Evolutionary conservation across 2,113 vertebrate species (phyloP), one percentile per base, ranked within the genome.

Genomic region (Micronisus gabar): DNA sequence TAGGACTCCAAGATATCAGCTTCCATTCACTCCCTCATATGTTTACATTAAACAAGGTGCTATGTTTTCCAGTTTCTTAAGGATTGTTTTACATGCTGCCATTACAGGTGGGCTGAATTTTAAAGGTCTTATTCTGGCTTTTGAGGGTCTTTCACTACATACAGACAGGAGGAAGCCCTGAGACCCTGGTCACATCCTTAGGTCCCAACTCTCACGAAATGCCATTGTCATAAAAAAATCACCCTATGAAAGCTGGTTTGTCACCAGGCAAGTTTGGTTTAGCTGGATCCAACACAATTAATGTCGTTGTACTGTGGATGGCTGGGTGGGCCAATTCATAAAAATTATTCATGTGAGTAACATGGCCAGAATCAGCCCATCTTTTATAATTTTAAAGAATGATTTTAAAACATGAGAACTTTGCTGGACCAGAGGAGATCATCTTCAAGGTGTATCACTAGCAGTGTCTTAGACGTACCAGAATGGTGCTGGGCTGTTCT

Each of bases 381-480:
- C 14, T 26, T 25, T 59, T 81, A 62, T 9, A 81, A 50, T 59
- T 71, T n/a, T 75, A 67, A 47, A 43, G 13, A 62, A 0, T 63
- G 14, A 72, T 71, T 90, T 88, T 71, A 56, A 78, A 71, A 30
- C 14, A 75, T 75, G 20, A 7, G 72, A 17, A 56, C 25, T 67
- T 92, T 79, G 14, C 19, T 65, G 13, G 8, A 48, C 5, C 12
- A 52, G 30, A 43, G 10, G 34, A 84, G 3, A 6, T 65, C 59
- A 17, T 45, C 36, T 80, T 87, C 2, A 7, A 79, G 40, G 34
- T 40, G 5, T 16, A 38, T 26, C 32, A 27, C 8, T 71, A 71
- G 2, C 15, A 58, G 12, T 63, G 50, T 36, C 55, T 81, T 38
- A 70, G 22, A 73, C 0, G 0, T 61, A 40, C 19, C 14, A 55